phyloP scores from a whole-genome alignment of 2,113 vertebrate genomes.

The Pteruthius melanotis region DNA sequence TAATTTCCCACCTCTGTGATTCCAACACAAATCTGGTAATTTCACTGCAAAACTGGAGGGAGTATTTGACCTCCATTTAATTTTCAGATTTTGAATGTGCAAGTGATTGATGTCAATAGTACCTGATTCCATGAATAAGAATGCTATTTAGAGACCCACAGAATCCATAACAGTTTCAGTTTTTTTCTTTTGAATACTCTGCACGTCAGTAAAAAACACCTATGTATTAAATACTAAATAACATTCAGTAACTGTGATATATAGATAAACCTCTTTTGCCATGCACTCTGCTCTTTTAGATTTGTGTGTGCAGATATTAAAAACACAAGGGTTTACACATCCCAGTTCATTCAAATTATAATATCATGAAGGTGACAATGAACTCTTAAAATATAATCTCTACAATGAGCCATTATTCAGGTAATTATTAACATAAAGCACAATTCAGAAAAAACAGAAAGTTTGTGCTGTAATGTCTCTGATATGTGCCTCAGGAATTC shows the following conservation, averaged over 20 bases:
- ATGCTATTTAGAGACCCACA: not conserved
- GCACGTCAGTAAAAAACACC: not conserved
- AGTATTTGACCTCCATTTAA: not conserved
- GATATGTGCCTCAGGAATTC: slow-evolving; percentile 66
- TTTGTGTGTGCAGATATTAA: not conserved
- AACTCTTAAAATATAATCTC: not conserved
- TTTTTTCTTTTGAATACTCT: not conserved
- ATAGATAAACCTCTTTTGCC: not conserved
- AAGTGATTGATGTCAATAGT: not conserved
- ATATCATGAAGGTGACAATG: not conserved
- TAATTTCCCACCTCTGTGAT: not conserved
- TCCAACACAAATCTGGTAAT: not conserved
- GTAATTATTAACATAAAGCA: not conserved
- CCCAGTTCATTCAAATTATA: not conserved
- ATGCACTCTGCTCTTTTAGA: not conserved
- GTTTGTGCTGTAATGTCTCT: not conserved
- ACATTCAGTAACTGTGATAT: not conserved
- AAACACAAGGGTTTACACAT: not conserved
- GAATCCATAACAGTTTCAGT: not conserved
- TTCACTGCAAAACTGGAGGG: not conserved
- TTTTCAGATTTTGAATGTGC: not conserved
- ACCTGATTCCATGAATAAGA: not conserved
- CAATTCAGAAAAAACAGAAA: not conserved
- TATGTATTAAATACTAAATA: not conserved
- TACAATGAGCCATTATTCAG: not conserved